These are phyloP conservation scores for Eupithecia exiguata DNA, from an alignment of 2,888 invertebrate species.

Conservation along the genomic window DNA sequence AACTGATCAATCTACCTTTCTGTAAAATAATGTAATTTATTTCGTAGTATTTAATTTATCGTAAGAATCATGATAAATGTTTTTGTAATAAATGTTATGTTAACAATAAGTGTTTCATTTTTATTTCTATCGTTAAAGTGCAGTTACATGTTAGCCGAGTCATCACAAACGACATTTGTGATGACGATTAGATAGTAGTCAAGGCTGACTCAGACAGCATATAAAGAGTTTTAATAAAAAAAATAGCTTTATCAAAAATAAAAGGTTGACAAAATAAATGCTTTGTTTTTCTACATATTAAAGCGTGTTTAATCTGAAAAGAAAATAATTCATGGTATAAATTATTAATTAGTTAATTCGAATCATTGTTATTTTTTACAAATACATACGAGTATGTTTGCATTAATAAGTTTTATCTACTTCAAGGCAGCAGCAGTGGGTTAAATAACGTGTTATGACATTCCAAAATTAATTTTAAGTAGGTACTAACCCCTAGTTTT, in stretches of 20 bases:
- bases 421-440: neutral
- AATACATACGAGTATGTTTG: no score
- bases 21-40: neutral
- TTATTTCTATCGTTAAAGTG: neutral
- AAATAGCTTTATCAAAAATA: no score
- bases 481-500: no score
- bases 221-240: no score
- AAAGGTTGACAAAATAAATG: neutral
- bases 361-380: no score
- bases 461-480: no score
- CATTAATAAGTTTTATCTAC: neutral
- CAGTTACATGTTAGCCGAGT: neutral
- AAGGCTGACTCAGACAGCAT: neutral
- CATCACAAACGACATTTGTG: neutral
- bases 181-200: neutral
- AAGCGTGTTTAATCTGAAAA: neutral
- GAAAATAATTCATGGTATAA: neutral
- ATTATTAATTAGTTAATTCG: no score
- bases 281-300: neutral
- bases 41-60: conserved; percentile 23
- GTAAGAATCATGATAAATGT: neutral
- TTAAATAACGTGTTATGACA: neutral
- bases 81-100: neutral
- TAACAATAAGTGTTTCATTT: neutral
- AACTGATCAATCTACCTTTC: neutral